Percentiles rank a stretch among this genome's conserved stretches.
phyloP scores from a whole-genome alignment of 2,113 vertebrate genomes.

The Ageneiosus marmoratus region DNA sequence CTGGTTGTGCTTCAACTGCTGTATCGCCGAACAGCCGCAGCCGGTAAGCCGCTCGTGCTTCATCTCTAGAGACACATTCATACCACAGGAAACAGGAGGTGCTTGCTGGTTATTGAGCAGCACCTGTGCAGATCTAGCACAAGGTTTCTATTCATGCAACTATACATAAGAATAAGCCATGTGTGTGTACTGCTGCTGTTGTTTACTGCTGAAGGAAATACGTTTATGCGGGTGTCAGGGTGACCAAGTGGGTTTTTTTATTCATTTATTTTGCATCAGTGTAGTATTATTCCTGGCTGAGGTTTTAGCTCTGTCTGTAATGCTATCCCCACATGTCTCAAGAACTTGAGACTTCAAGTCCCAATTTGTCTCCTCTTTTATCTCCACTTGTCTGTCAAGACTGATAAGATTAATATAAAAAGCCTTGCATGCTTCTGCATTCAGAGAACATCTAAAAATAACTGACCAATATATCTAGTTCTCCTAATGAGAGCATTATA shows the following conservation, averaged over 20 bases:
- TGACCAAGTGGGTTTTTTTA: not conserved
- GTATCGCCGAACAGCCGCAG: conserved; percentile 87
- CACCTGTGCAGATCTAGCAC: conserved; percentile 25
- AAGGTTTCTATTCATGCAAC: not conserved
- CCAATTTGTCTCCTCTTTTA: conserved; percentile 15
- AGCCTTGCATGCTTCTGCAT: not conserved
- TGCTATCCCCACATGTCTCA: not conserved
- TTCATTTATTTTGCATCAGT: not conserved
- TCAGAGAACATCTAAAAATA: conserved; percentile 23
- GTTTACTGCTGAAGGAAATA: conserved; percentile 9
- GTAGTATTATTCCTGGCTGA: conserved; percentile 28
- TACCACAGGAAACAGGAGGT: conserved; percentile 31
- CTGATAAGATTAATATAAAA: conserved; percentile 26
- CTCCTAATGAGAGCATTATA: not conserved
- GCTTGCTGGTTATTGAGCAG: conserved; percentile 24
- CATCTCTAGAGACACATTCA: conserved; percentile 9
- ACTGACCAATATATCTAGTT: conserved; percentile 12
- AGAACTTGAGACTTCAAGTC: conserved; percentile 22
- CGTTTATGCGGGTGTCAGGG: not conserved
- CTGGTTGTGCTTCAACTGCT: conserved; percentile 94
- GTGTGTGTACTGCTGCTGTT: not conserved
- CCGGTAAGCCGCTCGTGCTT: conserved; percentile 76
- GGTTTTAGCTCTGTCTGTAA: not conserved
- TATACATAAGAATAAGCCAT: not conserved
- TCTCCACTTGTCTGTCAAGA: conserved; percentile 8